Conservation (phyloP, 53 echinoderm and acorn worm species). For the Pentamera pediparva region DNA sequence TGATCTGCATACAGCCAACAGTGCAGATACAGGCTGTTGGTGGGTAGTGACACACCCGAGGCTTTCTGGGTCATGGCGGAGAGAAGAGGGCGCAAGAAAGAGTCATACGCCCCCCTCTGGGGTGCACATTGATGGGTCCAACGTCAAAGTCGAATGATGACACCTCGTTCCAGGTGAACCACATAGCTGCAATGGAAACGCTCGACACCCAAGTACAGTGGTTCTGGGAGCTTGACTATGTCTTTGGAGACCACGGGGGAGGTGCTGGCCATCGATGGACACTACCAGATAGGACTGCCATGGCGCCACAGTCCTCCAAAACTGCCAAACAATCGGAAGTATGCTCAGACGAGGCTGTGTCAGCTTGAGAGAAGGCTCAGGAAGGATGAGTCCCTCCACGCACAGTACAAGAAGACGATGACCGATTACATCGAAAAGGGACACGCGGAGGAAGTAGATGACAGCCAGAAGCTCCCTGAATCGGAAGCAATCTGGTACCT, state of each 20-base stretch:
- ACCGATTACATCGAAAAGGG: conserved; percentile 24
- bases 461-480: background rate
- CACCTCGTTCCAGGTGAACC: conserved; percentile 23
- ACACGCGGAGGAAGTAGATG: conserved; percentile 45
- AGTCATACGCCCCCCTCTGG: conserved; percentile 55
- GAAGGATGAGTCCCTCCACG: conserved; percentile 29
- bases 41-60: conserved; percentile 51
- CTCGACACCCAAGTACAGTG: conserved; percentile 46
- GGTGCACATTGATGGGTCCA: conserved; percentile 62
- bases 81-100: conserved; percentile 42
- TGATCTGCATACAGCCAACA: conserved; percentile 2
- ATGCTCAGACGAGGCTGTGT: conserved; percentile 43
- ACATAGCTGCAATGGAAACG: conserved; percentile 23
- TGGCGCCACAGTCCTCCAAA: conserved; percentile 42
- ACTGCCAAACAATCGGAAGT: conserved; percentile 47
- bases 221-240: conserved; percentile 53
- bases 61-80: conserved; percentile 54
- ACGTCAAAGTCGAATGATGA: conserved; percentile 1
- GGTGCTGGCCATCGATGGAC: conserved; percentile 41
- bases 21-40: conserved; percentile 34
- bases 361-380: conserved; percentile 40
- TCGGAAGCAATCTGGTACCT: conserved; percentile 38
- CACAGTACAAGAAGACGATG: conserved; percentile 28
- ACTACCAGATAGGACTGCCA: conserved; percentile 57
- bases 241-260: conserved; percentile 11